Percentiles rank a stretch among this genome's conserved stretches.
These are phyloP conservation scores for Plodia interpunctella DNA, from an alignment of 1,140 invertebrate species.

Conservation along the genomic window DNA sequence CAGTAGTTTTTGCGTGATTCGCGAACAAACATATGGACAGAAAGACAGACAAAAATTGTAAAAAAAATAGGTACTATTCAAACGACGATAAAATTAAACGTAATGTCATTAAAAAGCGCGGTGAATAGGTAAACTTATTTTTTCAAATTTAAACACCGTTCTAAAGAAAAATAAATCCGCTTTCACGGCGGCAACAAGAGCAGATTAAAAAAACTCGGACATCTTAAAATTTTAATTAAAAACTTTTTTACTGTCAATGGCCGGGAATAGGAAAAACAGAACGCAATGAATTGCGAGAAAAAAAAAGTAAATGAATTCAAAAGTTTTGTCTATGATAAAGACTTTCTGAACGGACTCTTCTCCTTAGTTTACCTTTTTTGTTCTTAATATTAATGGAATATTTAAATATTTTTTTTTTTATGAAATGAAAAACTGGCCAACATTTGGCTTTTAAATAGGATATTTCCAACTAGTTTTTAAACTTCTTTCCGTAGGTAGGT, in stretches of 20 bases:
- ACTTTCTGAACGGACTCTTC: neutral
- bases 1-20: neutral
- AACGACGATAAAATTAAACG: too few species aligned
- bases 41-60: conserved; percentile 6
- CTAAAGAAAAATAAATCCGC: neutral
- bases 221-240: conserved; percentile 9
- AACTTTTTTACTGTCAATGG: conserved; percentile 9
- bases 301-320: neutral
- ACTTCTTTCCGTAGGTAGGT: too few species aligned
- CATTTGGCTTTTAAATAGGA: too few species aligned
- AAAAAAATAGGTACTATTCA: too few species aligned
- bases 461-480: too few species aligned
- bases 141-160: neutral
- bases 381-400: neutral
- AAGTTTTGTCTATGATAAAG: neutral
- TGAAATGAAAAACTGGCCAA: too few species aligned
- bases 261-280: neutral
- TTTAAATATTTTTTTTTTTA: neutral
- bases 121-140: too few species aligned
- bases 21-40: too few species aligned
- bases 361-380: neutral
- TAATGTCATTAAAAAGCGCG: too few species aligned
- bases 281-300: conserved; percentile 5
- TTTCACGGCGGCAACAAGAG: conserved; percentile 4
- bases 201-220: neutral